Percentiles rank a stretch among this genome's conserved stretches.
phyloP scores from a whole-genome alignment of 2,113 vertebrate genomes.

The Damaliscus lunatus region DNA sequence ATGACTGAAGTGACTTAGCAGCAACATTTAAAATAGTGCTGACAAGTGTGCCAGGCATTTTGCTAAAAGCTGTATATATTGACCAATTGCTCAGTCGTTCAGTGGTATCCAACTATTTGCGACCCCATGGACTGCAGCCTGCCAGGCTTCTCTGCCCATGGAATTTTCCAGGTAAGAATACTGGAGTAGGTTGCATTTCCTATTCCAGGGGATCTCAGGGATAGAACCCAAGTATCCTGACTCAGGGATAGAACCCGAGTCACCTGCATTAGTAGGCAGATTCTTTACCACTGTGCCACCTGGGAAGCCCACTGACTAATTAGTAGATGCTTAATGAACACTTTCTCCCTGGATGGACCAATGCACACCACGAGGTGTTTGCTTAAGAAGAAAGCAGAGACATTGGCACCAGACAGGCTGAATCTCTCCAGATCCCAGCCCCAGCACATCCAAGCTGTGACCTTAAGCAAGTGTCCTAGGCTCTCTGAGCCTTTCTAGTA shows the following conservation, averaged over 20 bases:
- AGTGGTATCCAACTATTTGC: not conserved
- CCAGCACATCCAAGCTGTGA: not conserved
- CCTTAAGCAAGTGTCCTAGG: not conserved
- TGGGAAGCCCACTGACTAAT: not conserved
- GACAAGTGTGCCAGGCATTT: not conserved
- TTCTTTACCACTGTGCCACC: not conserved
- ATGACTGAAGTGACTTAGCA: no score
- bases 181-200: not conserved
- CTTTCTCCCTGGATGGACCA: not conserved
- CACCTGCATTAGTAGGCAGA: not conserved
- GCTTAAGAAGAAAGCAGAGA: not conserved
- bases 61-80: not conserved
- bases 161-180: not conserved
- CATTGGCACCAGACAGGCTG: not conserved
- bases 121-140: not conserved
- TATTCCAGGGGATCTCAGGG: not conserved
- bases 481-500: not conserved
- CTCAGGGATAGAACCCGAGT: not conserved
- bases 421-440: not conserved
- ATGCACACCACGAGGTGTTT: not conserved
- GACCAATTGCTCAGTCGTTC: not conserved
- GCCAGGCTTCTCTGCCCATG: not conserved
- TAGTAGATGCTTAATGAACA: not conserved
- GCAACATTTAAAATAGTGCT: not conserved
- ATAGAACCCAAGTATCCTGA: not conserved